Percentiles rank a stretch among this genome's conserved stretches.
phyloP scores from a whole-genome alignment of 2,797 vertebrate species.

The Falco columbarius region DNA sequence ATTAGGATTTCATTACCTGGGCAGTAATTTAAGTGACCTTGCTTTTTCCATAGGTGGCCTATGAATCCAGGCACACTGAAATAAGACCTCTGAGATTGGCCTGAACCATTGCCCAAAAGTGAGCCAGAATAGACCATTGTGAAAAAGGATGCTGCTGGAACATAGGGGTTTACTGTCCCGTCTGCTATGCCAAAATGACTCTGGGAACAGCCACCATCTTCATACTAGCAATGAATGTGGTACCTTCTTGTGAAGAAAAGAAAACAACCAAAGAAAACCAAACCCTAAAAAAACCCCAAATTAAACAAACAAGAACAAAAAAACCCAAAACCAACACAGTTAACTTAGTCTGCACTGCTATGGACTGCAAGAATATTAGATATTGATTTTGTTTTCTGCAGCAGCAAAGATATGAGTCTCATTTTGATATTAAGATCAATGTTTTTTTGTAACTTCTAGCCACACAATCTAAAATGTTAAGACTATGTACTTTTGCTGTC shows the following conservation, averaged over 20 bases:
- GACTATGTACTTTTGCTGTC: neutral
- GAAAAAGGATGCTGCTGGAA: neutral
- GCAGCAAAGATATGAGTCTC: neutral
- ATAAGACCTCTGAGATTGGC: neutral
- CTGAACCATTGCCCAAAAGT: neutral
- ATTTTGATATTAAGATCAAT: neutral
- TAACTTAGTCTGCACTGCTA: rapidly evolving
- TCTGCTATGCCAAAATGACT: neutral
- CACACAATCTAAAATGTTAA: neutral
- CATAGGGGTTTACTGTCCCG: neutral
- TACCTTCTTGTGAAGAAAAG: neutral
- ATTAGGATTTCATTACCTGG: neutral
- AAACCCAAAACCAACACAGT: neutral
- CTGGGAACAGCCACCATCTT: neutral
- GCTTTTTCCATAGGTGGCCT: neutral
- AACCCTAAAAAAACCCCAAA: neutral
- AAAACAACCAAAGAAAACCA: neutral
- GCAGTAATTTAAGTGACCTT: neutral
- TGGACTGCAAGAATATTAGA: neutral
- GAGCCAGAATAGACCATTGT: neutral
- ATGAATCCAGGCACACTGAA: neutral
- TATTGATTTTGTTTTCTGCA: neutral
- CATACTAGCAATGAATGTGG: neutral
- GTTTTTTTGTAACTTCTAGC: neutral
- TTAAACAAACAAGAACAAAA: rapidly evolving